Evolutionary conservation across 2,888 invertebrate species (phyloP).

Genomic region (Chrysotoxum bicinctum): DNA sequence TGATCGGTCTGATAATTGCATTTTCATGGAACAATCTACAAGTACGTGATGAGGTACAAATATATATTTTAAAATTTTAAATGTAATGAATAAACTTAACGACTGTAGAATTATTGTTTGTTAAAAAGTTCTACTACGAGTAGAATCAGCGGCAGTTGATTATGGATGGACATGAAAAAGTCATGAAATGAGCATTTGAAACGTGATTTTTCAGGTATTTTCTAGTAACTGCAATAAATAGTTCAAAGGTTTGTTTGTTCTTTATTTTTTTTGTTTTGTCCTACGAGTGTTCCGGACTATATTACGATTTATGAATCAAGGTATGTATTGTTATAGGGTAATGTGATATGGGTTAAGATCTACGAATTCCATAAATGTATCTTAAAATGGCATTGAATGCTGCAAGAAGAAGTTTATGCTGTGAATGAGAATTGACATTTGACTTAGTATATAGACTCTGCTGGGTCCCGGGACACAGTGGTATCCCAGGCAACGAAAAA

Average conservation of each 20-base stretch:
- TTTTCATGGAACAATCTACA: conserved; percentile 5
- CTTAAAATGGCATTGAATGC: too few species aligned
- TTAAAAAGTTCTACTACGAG: not conserved
- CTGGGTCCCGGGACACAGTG: too few species aligned
- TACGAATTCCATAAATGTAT: too few species aligned
- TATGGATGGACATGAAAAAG: not conserved
- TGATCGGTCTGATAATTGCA: conserved; percentile 1
- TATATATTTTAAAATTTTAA: conserved; percentile 12
- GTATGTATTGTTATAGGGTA: too few species aligned
- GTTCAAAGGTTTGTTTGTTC: not conserved
- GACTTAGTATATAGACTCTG: too few species aligned
- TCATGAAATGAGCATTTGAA: not conserved
- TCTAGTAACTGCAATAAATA: not conserved
- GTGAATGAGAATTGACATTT: too few species aligned
- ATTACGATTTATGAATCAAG: too few species aligned
- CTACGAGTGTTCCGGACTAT: too few species aligned
- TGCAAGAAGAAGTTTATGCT: too few species aligned
- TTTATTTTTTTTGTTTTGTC: not conserved
- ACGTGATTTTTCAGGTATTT: not conserved
- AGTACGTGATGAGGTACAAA: conserved; percentile 25
- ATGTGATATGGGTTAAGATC: too few species aligned
- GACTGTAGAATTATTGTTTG: not conserved
- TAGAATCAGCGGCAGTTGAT: not conserved
- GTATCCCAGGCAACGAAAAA: too few species aligned
- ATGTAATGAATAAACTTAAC: conserved; percentile 11